A percentile compares a stretch with the other conserved stretches of the same genome.
Evolutionary conservation across 2,888 invertebrate genomes (phyloP).

Genomic region (Prenolepis imparis): DNA sequence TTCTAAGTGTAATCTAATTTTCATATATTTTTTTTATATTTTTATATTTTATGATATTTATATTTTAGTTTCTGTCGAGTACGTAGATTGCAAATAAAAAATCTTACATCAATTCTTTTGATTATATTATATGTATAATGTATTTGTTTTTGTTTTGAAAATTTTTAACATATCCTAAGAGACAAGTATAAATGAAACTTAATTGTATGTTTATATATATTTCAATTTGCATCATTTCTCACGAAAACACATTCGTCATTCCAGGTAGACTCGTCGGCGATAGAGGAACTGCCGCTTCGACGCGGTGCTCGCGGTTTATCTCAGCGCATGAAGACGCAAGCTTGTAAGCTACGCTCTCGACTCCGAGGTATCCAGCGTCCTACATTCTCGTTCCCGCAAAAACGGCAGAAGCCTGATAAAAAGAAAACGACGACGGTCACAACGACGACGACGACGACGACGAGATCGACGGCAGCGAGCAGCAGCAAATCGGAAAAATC

Average conservation of each 20-base stretch:
- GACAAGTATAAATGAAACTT: background rate
- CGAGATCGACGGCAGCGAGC: conserved; percentile 61
- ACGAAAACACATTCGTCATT: conserved; percentile 34
- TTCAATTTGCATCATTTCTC: background rate
- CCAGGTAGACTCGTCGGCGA: conserved; percentile 89
- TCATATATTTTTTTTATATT: too few species aligned
- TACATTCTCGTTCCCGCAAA: conserved; percentile 86
- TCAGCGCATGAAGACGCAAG: conserved; percentile 90
- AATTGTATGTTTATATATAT: background rate
- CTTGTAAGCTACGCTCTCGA: conserved; percentile 91
- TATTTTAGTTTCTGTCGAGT: background rate
- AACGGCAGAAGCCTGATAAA: conserved; percentile 79
- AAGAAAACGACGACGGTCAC: conserved; percentile 78
- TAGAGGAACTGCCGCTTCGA: conserved; percentile 87
- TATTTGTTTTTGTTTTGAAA: background rate
- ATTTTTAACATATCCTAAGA: too few species aligned
- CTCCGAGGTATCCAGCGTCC: conserved; percentile 89
- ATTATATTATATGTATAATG: background rate
- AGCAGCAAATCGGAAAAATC: conserved; percentile 76
- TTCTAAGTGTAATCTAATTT: background rate
- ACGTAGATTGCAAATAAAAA: background rate
- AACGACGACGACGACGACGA: conserved; percentile 60
- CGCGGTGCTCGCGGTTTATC: conserved; percentile 80
- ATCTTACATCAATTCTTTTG: background rate
- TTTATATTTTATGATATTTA: background rate